Evolutionary conservation across 2,888 invertebrate genomes (phyloP), one percentile per base, ranked within the genome.

Genomic region (Acheta domesticus): DNA sequence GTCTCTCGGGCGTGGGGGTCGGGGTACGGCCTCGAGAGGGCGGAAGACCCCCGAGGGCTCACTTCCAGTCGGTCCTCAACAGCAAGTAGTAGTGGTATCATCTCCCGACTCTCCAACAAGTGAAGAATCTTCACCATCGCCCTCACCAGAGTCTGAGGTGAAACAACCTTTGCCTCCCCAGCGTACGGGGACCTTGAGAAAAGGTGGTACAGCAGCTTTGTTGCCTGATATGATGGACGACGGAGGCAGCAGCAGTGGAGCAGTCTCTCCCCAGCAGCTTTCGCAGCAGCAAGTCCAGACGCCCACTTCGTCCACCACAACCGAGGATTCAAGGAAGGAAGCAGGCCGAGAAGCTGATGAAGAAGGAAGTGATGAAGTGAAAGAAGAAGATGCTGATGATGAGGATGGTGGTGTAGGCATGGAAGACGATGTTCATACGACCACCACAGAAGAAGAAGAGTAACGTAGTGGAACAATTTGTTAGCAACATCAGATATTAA

Each of bases 81-180:
- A 76, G 49, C 80, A 81, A 74, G 79, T 79, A 78, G 80, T 81
- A 78, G 80, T 90, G 89, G 90, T 90, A 84, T 90, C 92, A 86
- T 93, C 94, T 85, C 94, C 94, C 90, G 94, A 93, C 90, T 94
- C 94, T 86, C 93, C 94, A 91, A 94, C 93, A 91, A 94, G 94
- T 89, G 93, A 94, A 85, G 94, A 93, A 86, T 93, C 93, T 84
- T 93, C 93, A 86, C 93, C 93, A 85, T 79, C 80, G 36, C 80
- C 80, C 36, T 80, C 80, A 49, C 80, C 79, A 73, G 94, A 94
- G 84, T 93, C 93, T 84, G 94, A 93, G 85, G 91, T 92, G 86
- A 93, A 92, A 86, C 91, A 92, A 87, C 86, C 86, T 84, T 86
- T 76, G 48, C 76, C 76, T n/a, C 76, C 78, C 12, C 80, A 78